These are phyloP conservation scores for Scaptomyza tumidula DNA, from an alignment of 2,888 invertebrate genomes.

Conservation along the genomic window DNA sequence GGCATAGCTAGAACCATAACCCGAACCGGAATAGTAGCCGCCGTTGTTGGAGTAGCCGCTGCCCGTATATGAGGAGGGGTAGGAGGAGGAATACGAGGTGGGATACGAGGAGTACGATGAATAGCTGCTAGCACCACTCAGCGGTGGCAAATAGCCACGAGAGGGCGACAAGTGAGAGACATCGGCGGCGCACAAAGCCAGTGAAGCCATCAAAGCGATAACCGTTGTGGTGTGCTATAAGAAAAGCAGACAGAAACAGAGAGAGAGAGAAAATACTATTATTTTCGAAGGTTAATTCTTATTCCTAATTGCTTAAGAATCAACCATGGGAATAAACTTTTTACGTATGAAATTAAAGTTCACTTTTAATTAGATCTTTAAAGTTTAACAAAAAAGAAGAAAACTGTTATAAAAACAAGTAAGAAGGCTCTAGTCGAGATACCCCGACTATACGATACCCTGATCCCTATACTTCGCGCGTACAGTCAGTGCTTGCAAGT, in stretches of 20 bases:
- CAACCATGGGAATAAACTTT: too few relatives aligned
- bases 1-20: slow-evolving; percentile 21
- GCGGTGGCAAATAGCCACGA: slow-evolving; percentile 72
- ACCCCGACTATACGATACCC: too few relatives aligned
- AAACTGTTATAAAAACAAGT: background rate
- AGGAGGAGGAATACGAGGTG: slow-evolving; percentile 31
- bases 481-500: too few relatives aligned
- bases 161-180: slow-evolving; percentile 76
- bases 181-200: slow-evolving; percentile 69
- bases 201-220: slow-evolving; percentile 56
- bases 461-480: too few relatives aligned
- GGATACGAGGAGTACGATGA: slow-evolving; percentile 46
- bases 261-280: background rate
- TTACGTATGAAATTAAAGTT: too few relatives aligned
- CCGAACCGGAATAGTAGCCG: slow-evolving; percentile 41
- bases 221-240: slow-evolving; percentile 57
- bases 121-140: slow-evolving; percentile 48
- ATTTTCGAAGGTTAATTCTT: background rate
- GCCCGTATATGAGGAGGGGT: slow-evolving; percentile 52
- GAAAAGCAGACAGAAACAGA: slow-evolving; percentile 1
- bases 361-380: too few relatives aligned
- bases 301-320: background rate
- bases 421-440: too few relatives aligned
- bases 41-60: slow-evolving; percentile 9
- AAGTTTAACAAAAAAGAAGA: background rate